Conservation (phyloP, 2,888 invertebrate genomes). For the Galerucella nymphaeae region DNA sequence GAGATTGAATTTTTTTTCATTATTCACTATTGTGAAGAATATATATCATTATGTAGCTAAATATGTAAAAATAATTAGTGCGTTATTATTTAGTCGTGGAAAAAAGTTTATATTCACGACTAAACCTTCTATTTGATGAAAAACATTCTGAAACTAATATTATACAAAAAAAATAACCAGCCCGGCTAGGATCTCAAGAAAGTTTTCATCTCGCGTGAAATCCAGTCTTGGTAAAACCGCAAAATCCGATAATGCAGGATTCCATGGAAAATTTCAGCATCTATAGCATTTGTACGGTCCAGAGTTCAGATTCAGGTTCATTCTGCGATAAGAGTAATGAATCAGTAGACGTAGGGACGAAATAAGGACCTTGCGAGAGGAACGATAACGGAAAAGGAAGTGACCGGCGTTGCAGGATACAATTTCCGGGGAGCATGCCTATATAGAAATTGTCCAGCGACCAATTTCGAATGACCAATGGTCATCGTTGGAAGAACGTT, state of each 20-base stretch:
- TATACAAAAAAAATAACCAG: too few relatives aligned
- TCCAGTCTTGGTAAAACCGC: background rate
- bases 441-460: slow-evolving; percentile 60
- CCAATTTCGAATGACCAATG: slow-evolving; percentile 66
- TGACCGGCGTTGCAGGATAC: slow-evolving; percentile 62
- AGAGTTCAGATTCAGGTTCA: slow-evolving; percentile 47
- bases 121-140: too few relatives aligned
- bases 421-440: slow-evolving; percentile 64
- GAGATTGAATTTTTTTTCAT: too few relatives aligned
- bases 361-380: slow-evolving; percentile 51
- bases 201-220: background rate
- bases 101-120: too few relatives aligned
- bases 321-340: slow-evolving; percentile 57
- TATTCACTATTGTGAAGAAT: too few relatives aligned
- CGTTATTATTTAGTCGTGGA: too few relatives aligned
- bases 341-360: slow-evolving; percentile 48
- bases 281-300: slow-evolving; percentile 7
- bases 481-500: slow-evolving; percentile 57
- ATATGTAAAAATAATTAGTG: too few relatives aligned
- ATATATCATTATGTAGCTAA: too few relatives aligned
- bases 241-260: background rate
- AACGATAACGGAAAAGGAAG: slow-evolving; percentile 63
- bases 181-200: too few relatives aligned
- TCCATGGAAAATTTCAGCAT: background rate
- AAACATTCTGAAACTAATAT: too few relatives aligned